Evolutionary conservation across 2,797 vertebrate species (phyloP), one percentile per base, ranked within the genome.

Genomic region (Sphenodon punctatus): DNA sequence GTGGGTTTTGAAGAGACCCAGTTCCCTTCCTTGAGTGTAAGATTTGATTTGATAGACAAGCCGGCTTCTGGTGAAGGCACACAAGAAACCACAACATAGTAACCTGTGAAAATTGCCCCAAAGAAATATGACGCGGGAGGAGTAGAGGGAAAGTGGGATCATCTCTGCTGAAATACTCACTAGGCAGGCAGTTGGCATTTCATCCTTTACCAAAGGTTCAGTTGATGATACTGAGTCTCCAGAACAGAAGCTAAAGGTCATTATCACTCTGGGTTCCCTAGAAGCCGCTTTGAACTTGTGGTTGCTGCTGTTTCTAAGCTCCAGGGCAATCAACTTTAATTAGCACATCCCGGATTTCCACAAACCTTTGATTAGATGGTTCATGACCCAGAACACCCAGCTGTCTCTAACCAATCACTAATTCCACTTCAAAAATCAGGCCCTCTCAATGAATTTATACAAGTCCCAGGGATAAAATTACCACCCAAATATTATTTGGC

Each of bases 391-490:
- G 72, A 80, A 89, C 42, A 79, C 15, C 67, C 49, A 81, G 79
- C 78, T 55, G 66, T 59, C 73, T 73, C 66, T 60, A 80, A 67
- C 67, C 68, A 85, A 90, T 76, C 39, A 80, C 65, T 88, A 85
- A 90, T 85, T 90, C 80, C 74, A 66, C 69, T 89, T 90, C 80
- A 83, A 84, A 92, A 89, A 10, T 25, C 60, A 86, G 46, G 10
- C n/a, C 5, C 23, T 48, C 83, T 73, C 88, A 88, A 85, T 82
- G 77, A 81, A 81, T 87, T 80, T 85, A 67, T 78, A 61, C 58
- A 80, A 78, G 81, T 67, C 89, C 61, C n/a, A 32, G 45, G 80
- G 86, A 78, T 87, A 80, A 71, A 87, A 75, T 84, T 91, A 64
- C 66, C 61, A 56, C 77, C 72, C 65, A 79, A 90, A 91, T 78